phyloP scores from a whole-genome alignment of 2,113 vertebrate species.

The Corythoichthys haematopterus region DNA sequence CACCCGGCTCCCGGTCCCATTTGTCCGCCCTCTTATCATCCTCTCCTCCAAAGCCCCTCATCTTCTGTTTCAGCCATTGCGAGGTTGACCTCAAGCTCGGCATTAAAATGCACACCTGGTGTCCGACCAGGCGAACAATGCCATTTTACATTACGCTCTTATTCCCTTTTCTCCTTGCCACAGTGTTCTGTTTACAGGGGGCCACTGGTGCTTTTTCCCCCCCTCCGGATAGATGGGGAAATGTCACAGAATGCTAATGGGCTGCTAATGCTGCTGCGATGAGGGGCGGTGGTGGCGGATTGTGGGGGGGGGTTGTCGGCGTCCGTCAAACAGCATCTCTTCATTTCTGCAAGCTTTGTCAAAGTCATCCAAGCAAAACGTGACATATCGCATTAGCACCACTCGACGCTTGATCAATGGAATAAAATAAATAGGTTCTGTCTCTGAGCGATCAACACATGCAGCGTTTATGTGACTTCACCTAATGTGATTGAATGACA shows the following conservation, averaged over 20 bases:
- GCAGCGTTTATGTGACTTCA: constrained; percentile 18
- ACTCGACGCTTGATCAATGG: constrained; percentile 34
- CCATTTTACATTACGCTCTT: constrained; percentile 60
- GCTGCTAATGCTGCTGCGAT: constrained; percentile 42
- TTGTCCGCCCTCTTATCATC: constrained; percentile 57
- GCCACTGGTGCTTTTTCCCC: constrained; percentile 36
- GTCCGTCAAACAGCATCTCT: constrained; percentile 59
- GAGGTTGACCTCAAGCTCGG: constrained; percentile 52
- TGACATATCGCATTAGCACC: constrained; percentile 7
- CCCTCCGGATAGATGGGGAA: constrained; percentile 49
- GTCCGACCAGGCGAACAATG: constrained; percentile 49
- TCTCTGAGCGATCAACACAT: not conserved
- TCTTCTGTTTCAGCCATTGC: constrained; percentile 52
- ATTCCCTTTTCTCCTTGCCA: constrained; percentile 58
- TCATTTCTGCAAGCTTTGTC: constrained; percentile 41
- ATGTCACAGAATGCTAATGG: constrained; percentile 73
- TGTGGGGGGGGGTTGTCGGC: not conserved
- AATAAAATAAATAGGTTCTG: constrained; percentile 7
- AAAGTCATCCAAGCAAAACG: constrained; percentile 41
- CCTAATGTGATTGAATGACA: constrained; percentile 27
- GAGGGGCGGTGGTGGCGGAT: constrained; percentile 15
- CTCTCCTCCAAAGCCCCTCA: constrained; percentile 7
- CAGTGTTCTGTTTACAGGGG: constrained; percentile 63
- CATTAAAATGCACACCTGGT: constrained; percentile 65
- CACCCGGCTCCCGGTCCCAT: constrained; percentile 47